phyloP scores from a whole-genome alignment of 2,797 vertebrate species.

The Orestias chungarensis region DNA sequence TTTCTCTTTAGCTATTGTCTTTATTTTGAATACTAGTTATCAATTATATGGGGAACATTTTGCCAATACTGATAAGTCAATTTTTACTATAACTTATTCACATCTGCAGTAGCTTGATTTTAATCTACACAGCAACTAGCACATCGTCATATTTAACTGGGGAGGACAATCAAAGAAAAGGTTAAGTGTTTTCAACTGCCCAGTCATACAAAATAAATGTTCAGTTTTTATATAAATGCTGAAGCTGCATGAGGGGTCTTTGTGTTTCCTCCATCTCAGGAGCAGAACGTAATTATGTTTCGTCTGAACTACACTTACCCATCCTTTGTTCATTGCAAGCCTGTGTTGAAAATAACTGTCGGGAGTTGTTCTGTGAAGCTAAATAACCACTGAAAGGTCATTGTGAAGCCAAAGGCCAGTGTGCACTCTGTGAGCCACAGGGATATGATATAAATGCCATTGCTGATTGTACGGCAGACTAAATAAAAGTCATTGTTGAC shows the following conservation, averaged over 20 bases:
- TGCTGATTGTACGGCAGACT: conserved; percentile 6
- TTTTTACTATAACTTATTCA: background rate
- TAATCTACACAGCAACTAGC: background rate
- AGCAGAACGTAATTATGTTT: background rate
- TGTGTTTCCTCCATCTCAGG: background rate
- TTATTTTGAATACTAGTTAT: background rate
- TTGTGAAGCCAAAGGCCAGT: background rate
- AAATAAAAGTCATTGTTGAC: background rate
- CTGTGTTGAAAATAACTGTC: background rate
- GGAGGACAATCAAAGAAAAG: background rate
- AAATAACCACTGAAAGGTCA: conserved; percentile 1
- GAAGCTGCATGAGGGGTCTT: background rate
- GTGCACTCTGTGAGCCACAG: background rate
- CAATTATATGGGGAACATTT: background rate
- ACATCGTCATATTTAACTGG: background rate
- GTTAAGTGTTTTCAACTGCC: background rate
- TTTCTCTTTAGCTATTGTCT: background rate
- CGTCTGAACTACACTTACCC: background rate
- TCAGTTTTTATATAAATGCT: background rate
- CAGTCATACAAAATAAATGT: background rate
- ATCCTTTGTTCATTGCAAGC: background rate
- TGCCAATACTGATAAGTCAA: background rate
- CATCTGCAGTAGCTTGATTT: background rate
- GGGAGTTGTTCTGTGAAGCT: background rate
- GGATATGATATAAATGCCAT: background rate